Evolutionary conservation across 2,797 vertebrate species (phyloP), one percentile per base, ranked within the genome.

Genomic region (Diglossa cyanea): DNA sequence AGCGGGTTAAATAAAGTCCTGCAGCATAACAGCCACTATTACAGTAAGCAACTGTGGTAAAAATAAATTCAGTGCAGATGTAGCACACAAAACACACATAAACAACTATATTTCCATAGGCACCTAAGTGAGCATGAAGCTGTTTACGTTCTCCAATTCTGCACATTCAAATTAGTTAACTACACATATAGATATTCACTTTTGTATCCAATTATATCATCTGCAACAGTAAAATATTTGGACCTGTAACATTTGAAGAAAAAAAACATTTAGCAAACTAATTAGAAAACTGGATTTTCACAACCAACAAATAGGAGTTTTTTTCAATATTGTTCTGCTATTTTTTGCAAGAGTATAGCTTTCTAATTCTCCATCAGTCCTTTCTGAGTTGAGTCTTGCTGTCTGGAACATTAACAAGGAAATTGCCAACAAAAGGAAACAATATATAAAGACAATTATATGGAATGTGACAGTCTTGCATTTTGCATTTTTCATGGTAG

Each of bases 71-170:
- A 63, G 15, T 51, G 73, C 88, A 92, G 78, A 94, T 84, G 82
- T 50, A 40, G 66, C 25, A 73, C 58, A 88, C 55, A 91, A 88
- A 94, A 83, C 30, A 86, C 4, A 0, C 65, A 68, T 37, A 68
- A 93, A 88, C 31, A 90, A 33, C 23, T 85, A 0, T 51, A 89
- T 84, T 93, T 94, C 65, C 51, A 90, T 10, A 80, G 65, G 20
- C 75, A 91, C 33, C 57, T 88, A 94, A 95, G 40, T 54, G 35
- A 93, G 78, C 84, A 95, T 89, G 90, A 95, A 95, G 57, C 35
- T 62, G 91, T 87, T 97, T 85, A 94, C 4, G 6, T 83, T 91
- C 83, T 71, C 77, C 66, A 83, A 93, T 76, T 83, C 71, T 70
- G 33, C 67, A 87, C 68, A 68, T 40, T 50, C 42, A 94, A 65